These are phyloP conservation scores for Chydorus sphaericus DNA, from an alignment of 2,888 invertebrate species.

Conservation along the genomic window DNA sequence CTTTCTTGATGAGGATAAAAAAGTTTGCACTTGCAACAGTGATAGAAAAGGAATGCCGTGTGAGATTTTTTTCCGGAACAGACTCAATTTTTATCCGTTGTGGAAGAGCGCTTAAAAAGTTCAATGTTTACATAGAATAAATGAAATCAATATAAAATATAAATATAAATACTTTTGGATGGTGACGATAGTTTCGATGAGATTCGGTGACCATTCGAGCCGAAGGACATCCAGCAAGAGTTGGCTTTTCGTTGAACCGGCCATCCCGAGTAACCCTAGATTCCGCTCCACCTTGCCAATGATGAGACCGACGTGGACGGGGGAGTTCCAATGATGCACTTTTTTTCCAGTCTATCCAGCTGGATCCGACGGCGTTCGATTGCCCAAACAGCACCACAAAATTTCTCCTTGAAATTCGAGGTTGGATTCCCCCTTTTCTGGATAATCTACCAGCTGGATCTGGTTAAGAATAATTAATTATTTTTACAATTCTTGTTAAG, in stretches of 20 bases:
- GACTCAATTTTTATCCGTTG: neutral
- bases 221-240: conserved; percentile 57
- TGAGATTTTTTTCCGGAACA: conserved; percentile 2
- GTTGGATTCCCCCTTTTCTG: neutral
- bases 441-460: neutral
- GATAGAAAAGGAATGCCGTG: neutral
- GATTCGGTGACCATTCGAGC: conserved; percentile 58
- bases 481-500: too few species aligned
- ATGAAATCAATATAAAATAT: too few species aligned
- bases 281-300: conserved; percentile 50
- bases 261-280: conserved; percentile 1
- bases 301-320: conserved; percentile 56
- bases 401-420: conserved; percentile 54
- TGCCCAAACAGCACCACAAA: conserved; percentile 46
- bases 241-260: conserved; percentile 28
- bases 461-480: too few species aligned
- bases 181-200: conserved; percentile 48
- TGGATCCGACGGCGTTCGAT: conserved; percentile 29
- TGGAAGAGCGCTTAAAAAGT: neutral
- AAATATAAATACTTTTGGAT: conserved; percentile 1
- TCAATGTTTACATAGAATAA: too few species aligned
- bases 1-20: conserved; percentile 42
- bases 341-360: conserved; percentile 29
- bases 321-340: conserved; percentile 53
- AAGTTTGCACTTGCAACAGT: neutral